Evolutionary conservation across 2,797 vertebrate species (phyloP).

Genomic region (Lagothrix lagotricha): DNA sequence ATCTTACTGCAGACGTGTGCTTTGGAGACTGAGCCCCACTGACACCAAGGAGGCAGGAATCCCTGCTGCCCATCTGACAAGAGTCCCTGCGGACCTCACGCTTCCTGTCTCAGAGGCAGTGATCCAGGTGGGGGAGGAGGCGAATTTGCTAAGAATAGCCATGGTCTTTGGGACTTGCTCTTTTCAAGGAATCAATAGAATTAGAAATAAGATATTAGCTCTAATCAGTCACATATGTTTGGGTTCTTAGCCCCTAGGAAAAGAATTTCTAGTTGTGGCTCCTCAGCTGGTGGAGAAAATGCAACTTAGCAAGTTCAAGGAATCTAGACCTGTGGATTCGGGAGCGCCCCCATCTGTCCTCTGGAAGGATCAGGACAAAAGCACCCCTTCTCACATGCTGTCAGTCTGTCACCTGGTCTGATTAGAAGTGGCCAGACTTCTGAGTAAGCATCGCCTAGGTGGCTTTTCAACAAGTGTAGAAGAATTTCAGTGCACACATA

Average conservation of each 20-base stretch:
- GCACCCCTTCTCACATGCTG: background rate
- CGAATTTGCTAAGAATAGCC: slow-evolving; percentile 32
- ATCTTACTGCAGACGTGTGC: background rate
- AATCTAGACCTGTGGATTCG: background rate
- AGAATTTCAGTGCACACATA: background rate
- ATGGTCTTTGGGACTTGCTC: background rate
- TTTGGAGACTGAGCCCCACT: background rate
- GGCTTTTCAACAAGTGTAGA: slow-evolving; percentile 32
- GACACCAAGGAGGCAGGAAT: background rate
- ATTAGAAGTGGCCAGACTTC: slow-evolving; percentile 30
- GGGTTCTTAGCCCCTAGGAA: slow-evolving; percentile 41
- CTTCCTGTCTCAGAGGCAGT: background rate
- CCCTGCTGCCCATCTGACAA: background rate
- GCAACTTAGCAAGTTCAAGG: background rate
- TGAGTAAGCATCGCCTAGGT: background rate
- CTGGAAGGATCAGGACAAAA: background rate
- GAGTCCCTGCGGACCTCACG: background rate
- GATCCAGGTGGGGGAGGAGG: background rate
- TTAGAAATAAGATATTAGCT: slow-evolving; percentile 76
- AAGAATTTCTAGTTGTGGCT: slow-evolving; percentile 56
- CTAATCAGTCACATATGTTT: slow-evolving; percentile 70
- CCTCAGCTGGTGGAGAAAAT: background rate
- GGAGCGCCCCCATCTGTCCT: background rate
- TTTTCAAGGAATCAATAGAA: slow-evolving; percentile 68
- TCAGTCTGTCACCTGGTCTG: background rate